phyloP scores from a whole-genome alignment of 2,888 invertebrate genomes.

The Synanthedon vespiformis region DNA sequence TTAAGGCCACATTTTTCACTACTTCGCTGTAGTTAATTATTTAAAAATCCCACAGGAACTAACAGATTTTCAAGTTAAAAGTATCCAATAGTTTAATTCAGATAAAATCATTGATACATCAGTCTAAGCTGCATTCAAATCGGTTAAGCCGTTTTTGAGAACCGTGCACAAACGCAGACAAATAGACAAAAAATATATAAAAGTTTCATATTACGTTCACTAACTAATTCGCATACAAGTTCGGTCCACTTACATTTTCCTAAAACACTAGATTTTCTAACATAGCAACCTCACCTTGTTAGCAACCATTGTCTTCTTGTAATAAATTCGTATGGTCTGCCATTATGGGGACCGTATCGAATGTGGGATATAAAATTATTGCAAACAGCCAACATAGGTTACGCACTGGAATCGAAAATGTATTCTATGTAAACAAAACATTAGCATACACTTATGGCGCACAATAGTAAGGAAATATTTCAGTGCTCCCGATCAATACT shows the following conservation, averaged over 20 bases:
- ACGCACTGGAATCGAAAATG: conserved; percentile 11
- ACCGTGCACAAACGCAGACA: background rate
- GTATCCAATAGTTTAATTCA: too few species aligned
- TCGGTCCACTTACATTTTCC: background rate
- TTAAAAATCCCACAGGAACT: too few species aligned
- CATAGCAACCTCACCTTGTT: conserved; percentile 7
- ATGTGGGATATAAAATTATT: conserved; percentile 20
- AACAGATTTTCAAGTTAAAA: too few species aligned
- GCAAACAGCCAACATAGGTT: conserved; percentile 12
- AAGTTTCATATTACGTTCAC: background rate
- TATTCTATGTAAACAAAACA: conserved; percentile 2
- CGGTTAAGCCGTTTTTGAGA: too few species aligned
- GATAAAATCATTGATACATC: too few species aligned
- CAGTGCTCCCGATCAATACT: background rate
- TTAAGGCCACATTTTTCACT: background rate
- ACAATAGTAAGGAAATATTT: background rate
- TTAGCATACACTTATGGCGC: background rate
- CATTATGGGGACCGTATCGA: conserved; percentile 12
- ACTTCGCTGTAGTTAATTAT: too few species aligned
- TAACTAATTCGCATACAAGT: background rate
- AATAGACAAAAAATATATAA: background rate
- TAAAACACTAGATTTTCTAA: background rate
- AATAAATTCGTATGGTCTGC: conserved; percentile 17
- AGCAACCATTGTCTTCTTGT: conserved; percentile 18
- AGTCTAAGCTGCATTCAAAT: too few species aligned